phyloP scores from a whole-genome alignment of 2,113 vertebrate species.

The Uria aalge region DNA sequence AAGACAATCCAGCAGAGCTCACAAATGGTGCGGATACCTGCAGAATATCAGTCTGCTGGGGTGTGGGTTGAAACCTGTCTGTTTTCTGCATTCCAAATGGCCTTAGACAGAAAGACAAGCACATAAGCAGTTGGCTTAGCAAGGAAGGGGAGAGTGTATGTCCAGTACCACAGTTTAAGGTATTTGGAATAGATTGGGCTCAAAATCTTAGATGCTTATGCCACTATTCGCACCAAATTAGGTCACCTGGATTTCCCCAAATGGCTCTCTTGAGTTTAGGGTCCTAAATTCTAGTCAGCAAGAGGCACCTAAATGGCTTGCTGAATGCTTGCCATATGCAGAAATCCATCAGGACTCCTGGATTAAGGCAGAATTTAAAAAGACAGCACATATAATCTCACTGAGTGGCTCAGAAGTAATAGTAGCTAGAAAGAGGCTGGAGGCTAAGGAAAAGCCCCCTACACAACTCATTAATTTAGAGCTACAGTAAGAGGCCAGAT shows the following conservation, averaged over 20 bases:
- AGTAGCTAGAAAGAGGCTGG: background rate
- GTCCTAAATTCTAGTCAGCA: background rate
- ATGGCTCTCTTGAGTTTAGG: background rate
- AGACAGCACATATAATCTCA: background rate
- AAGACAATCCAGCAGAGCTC: background rate
- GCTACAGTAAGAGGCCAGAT: background rate
- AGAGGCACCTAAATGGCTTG: background rate
- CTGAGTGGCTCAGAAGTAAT: background rate
- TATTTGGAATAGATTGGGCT: background rate
- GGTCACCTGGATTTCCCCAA: background rate
- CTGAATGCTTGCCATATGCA: accelerated
- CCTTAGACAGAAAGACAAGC: background rate
- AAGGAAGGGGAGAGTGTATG: background rate
- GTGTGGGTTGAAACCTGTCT: background rate
- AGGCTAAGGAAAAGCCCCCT: background rate
- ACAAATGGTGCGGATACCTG: background rate
- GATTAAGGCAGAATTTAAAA: background rate
- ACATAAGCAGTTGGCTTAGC: background rate
- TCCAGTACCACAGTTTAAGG: background rate
- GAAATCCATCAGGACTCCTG: background rate
- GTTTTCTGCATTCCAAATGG: background rate
- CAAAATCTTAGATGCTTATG: background rate
- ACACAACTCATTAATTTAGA: background rate
- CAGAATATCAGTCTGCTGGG: background rate
- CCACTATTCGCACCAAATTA: background rate